Conservation (phyloP, 2,113 vertebrate genomes). For the Neodontobutis hainanensis region DNA sequence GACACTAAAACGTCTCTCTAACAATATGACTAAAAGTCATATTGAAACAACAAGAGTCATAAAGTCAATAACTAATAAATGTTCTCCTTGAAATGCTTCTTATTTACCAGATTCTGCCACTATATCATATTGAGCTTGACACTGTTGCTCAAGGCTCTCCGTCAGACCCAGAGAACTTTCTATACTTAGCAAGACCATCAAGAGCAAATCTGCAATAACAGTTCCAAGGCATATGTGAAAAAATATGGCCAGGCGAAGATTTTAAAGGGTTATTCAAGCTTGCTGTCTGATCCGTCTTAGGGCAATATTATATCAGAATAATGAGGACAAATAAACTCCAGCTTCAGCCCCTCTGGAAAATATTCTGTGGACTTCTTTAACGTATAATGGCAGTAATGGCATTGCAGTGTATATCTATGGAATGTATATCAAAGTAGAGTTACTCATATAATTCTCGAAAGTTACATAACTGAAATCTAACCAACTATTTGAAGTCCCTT, state of each 20-base stretch:
- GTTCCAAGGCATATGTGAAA: conserved; percentile 38
- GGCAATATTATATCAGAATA: neutral
- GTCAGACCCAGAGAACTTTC: conserved; percentile 48
- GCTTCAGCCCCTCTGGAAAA: conserved; percentile 52
- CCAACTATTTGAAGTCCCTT: conserved; percentile 14
- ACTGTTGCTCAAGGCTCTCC: conserved; percentile 63
- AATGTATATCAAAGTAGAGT: conserved; percentile 26
- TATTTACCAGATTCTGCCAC: neutral
- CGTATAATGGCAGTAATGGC: conserved; percentile 36
- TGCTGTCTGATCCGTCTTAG: neutral
- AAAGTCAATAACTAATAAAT: no score
- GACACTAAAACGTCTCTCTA: no score
- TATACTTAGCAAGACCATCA: conserved; percentile 65
- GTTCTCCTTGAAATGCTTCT: neutral
- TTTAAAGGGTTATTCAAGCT: conserved; percentile 53
- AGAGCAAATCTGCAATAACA: conserved; percentile 61
- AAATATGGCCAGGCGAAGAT: conserved; percentile 57
- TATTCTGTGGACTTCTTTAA: conserved; percentile 33
- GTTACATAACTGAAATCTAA: conserved; percentile 19
- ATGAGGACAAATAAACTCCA: conserved; percentile 56
- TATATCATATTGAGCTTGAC: neutral
- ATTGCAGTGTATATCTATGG: neutral
- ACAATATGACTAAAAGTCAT: no score
- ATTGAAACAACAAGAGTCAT: no score
- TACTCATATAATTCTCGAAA: conserved; percentile 21